Base-by-base conservation (phyloP, 2,797 vertebrate genomes). In the Synanceia verrucosa region DNA sequence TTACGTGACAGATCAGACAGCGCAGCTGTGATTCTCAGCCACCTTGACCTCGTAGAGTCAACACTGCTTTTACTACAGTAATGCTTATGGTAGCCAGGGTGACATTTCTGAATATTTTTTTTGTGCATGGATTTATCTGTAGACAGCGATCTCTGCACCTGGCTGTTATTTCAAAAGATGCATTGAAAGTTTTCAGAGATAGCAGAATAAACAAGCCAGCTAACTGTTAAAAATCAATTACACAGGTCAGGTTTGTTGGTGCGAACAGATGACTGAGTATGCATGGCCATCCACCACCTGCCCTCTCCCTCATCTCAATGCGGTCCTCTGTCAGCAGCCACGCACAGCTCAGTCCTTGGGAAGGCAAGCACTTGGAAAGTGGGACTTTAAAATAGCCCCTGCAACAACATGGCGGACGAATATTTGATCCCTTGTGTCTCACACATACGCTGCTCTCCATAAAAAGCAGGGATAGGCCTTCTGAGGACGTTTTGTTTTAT, bases 321-420 rank as follows among this genome's bases (percentile, higher is more conserved):
- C 74, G 73, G 41, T 19, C 55, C 71, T 85, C 73, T 79, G 71
- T 85, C 78, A 56, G 28, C 44, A 56, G 68, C 63, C 37, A 53
- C 13, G 29, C 59, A 71, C 66, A 29, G 74, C 69, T 71, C 66
- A 65, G 14, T 67, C 48, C 64, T 37, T 24, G 16, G 57, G 60
- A 33, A 53, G 50, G 48, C 57, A 65, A 50, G 65, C 57, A 10
- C 68, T 59, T 57, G 41, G 63, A 62, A 64, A 77, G 51, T 29
- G 34, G 63, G 48, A 78, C 72, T 78, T 75, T 76, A 82, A 86
- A 85, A 84, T 83, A 84, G 70, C 70, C 76, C 60, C 6, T 36
- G 81, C 41, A 60, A 71, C 51, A 28, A 63, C 34, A 67, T 62
- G 33, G 64, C 64, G 52, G 63, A 44, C 19, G 33, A 19, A 18